Conservation (phyloP, 2,797 vertebrate species). For the Sebastes oblongus region DNA sequence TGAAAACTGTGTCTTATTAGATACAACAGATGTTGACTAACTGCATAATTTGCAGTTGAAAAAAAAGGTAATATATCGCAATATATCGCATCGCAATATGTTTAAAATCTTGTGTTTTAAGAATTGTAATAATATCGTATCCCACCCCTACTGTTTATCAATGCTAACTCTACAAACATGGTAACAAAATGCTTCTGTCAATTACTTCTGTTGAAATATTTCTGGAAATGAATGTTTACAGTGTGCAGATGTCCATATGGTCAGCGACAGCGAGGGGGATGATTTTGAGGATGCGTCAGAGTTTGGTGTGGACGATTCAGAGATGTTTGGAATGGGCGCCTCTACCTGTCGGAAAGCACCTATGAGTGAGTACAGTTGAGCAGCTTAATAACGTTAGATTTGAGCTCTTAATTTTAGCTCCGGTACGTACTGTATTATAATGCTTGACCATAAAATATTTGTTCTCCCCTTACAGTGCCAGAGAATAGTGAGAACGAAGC, state of each 20-base stretch:
- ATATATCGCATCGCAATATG: too few relatives aligned
- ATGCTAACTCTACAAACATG: not conserved
- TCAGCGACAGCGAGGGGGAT: slow-evolving; percentile 98
- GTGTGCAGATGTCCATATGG: slow-evolving; percentile 98
- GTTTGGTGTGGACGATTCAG: slow-evolving; percentile 97
- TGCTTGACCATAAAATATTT: not conserved
- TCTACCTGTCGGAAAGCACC: slow-evolving; percentile 93
- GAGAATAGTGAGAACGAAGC: slow-evolving; percentile 99
- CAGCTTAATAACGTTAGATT: not conserved
- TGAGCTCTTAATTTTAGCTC: not conserved
- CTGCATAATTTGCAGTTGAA: too few relatives aligned
- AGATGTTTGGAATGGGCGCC: slow-evolving; percentile 95
- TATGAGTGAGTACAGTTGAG: slow-evolving; percentile 88
- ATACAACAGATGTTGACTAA: too few relatives aligned
- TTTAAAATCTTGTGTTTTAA: too few relatives aligned
- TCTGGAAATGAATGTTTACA: slow-evolving; percentile 58
- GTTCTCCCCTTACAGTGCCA: slow-evolving; percentile 86
- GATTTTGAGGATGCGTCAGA: slow-evolving; percentile 98
- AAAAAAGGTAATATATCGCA: too few relatives aligned
- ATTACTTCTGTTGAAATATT: not conserved
- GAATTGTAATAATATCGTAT: too few relatives aligned
- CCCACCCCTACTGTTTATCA: not conserved
- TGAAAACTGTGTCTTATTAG: too few relatives aligned
- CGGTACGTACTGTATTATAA: not conserved
- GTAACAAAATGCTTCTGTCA: not conserved